Evolutionary conservation across 2,888 invertebrate genomes (phyloP).

Genomic region (Caradrina clavipalpis): DNA sequence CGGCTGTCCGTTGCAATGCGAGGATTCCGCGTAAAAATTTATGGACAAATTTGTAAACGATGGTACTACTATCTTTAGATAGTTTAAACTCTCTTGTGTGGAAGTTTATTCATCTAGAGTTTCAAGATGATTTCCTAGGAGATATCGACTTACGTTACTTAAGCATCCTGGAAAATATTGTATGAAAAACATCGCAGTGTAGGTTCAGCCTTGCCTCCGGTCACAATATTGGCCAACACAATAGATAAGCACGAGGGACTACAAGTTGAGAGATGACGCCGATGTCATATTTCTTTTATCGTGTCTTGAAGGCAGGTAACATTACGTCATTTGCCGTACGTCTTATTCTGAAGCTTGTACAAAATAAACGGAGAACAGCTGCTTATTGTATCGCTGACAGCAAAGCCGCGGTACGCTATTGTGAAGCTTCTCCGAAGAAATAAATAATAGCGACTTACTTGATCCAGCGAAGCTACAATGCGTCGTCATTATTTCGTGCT

Average conservation of each 20-base stretch:
- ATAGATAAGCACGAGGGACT: slow-evolving; percentile 75
- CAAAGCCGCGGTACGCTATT: slow-evolving; percentile 85
- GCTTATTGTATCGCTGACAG: slow-evolving; percentile 88
- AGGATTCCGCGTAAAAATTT: slow-evolving; percentile 77
- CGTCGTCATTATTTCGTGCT: slow-evolving; percentile 85
- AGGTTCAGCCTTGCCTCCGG: slow-evolving; percentile 35
- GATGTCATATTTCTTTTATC: slow-evolving; percentile 74
- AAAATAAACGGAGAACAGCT: slow-evolving; percentile 83
- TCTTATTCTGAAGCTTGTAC: slow-evolving; percentile 77
- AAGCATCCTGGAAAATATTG: slow-evolving; percentile 38
- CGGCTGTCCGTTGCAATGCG: slow-evolving; percentile 69
- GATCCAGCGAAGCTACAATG: slow-evolving; percentile 84
- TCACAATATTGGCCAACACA: slow-evolving; percentile 71
- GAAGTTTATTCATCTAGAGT: slow-evolving; percentile 15
- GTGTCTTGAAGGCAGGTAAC: slow-evolving; percentile 79
- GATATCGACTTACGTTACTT: slow-evolving; percentile 55
- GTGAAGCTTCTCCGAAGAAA: slow-evolving; percentile 82
- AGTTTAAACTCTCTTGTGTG: slow-evolving; percentile 24
- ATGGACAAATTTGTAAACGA: slow-evolving; percentile 70
- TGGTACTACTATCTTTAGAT: slow-evolving; percentile 58
- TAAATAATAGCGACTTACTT: slow-evolving; percentile 88
- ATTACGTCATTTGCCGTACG: slow-evolving; percentile 80
- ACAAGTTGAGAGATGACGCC: slow-evolving; percentile 72
- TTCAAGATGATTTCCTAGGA: slow-evolving; percentile 52
- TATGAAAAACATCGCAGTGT: slow-evolving; percentile 36